Base-by-base conservation (phyloP, 1,140 invertebrate genomes). In the Calosoma granatense region DNA sequence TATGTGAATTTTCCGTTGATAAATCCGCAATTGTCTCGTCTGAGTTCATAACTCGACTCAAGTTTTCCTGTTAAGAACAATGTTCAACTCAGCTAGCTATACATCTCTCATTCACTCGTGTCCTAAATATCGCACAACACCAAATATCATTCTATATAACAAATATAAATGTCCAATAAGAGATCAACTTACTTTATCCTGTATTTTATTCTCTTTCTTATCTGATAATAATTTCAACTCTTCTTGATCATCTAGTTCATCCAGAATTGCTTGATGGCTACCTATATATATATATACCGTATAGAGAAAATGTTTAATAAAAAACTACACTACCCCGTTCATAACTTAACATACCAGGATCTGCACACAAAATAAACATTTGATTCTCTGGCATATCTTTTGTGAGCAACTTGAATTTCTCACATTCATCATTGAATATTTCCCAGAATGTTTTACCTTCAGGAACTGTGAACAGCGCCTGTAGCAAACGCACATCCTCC, bases 391-490 rank as follows among this genome's bases (percentile, higher is more conserved):
- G 67, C 61, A 85, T 73, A 64, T 79, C 70, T 65, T 79, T 78
- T 3, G 79, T 82, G 21, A 76, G 66, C 41, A 75, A 69, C 60
- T 80, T 77, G 61, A 83, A 83, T 22, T 74, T 68, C 15, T 72
- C 65, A 0, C 82, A 71, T 64, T 81, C 73, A 19, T 80, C 74
- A 4, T 70, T 72, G 63, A 83, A 84, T 2, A 72, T 68, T 43
- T 81, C 75, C 76, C 78, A 82, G 61, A 85, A 85, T 4, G 77
- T 64, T 62, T 74, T 65, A 60, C 71, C 65, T 59, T 77, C 64
- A 51, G 74, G 70, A 58, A 77, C 67, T 56, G 71, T 65, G 64
- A 84, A 78, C 62, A 76, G 69, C 36, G 61, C 63, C 76, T 78
- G 51, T 36, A 68, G 69, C 23, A n/a, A 59, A 55, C 22, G 11